Evolutionary conservation across 2,797 vertebrate species (phyloP).

Genomic region (Masticophis lateralis): DNA sequence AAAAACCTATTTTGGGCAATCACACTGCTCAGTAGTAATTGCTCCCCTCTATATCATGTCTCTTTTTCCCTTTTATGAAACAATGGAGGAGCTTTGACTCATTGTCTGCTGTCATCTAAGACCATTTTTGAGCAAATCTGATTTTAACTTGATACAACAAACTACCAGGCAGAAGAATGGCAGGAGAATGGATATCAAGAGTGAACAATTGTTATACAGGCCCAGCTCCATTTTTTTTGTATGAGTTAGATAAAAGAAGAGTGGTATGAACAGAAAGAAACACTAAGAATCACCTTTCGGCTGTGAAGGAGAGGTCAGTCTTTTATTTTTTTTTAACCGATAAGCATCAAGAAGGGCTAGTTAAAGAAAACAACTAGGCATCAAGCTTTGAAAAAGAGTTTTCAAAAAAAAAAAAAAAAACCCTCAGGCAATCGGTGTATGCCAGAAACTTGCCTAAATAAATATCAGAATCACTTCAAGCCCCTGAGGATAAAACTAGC

Average conservation of each 20-base stretch:
- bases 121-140: background rate
- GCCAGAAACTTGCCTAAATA: constrained; percentile 26
- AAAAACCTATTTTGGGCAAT: background rate
- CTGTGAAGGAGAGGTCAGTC: background rate
- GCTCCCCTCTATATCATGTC: background rate
- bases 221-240: background rate
- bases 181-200: constrained; percentile 20
- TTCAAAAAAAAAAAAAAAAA: constrained; percentile 17
- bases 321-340: background rate
- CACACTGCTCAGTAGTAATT: background rate
- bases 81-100: background rate
- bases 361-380: constrained; percentile 12
- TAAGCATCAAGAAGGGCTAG: constrained; percentile 3
- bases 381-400: constrained; percentile 7
- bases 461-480: constrained; percentile 27
- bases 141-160: background rate
- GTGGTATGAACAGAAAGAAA: background rate
- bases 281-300: constrained; percentile 15
- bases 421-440: constrained; percentile 20
- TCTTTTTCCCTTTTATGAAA: background rate
- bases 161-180: background rate
- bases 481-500: constrained; percentile 19
- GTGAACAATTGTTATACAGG: background rate
- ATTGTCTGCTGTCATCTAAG: background rate
- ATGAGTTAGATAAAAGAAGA: background rate